phyloP scores from a whole-genome alignment of 30 jellyfish, hydroid and myxozoan genomes.

The Catostylus mosaicus region DNA sequence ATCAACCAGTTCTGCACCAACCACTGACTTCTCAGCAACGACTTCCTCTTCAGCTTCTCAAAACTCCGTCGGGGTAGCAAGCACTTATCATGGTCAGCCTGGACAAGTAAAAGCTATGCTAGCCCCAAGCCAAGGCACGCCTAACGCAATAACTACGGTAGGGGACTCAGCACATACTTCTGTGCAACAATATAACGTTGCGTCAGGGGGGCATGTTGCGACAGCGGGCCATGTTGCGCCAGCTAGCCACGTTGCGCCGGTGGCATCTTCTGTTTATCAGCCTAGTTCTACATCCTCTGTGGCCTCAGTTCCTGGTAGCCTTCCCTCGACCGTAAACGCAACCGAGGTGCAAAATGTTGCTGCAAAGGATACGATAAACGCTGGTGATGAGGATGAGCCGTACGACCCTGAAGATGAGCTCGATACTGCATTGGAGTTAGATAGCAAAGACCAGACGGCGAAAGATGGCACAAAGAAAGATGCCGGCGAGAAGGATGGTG shows the following conservation, averaged over 20 bases:
- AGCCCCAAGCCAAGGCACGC: neutral
- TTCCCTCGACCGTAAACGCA: neutral
- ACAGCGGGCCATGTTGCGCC: neutral
- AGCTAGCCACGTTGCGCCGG: neutral
- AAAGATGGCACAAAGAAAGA: neutral
- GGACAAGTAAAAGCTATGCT: neutral
- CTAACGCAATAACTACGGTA: neutral
- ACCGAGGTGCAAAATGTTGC: neutral
- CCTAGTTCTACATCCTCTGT: neutral
- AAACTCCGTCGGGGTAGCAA: neutral
- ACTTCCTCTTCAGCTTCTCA: neutral
- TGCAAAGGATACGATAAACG: neutral
- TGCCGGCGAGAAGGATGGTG: too few relatives aligned
- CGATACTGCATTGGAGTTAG: constrained; percentile 32
- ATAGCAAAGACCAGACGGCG: neutral
- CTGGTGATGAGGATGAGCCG: constrained; percentile 40
- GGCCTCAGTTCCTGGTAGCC: neutral
- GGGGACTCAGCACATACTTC: neutral
- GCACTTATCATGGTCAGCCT: neutral
- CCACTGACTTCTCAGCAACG: neutral
- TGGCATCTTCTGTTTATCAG: neutral
- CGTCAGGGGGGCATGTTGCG: neutral
- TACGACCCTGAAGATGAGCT: constrained; percentile 63
- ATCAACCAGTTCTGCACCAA: neutral
- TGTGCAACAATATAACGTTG: neutral